phyloP scores from a whole-genome alignment of 2,113 vertebrate genomes.

The Lophura nycthemera region DNA sequence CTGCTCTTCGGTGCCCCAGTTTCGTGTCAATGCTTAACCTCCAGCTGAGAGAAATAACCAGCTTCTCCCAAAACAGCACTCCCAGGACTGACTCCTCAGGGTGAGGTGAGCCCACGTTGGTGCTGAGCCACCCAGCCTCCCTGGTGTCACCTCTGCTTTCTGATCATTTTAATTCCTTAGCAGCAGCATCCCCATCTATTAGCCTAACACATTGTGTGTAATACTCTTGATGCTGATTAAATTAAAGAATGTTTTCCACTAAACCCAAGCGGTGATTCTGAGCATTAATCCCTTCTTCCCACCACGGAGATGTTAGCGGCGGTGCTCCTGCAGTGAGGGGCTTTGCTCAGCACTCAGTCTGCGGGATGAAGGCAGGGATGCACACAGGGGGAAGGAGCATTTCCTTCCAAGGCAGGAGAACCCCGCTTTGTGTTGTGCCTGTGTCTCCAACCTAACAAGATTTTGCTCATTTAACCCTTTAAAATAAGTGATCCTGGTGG shows the following conservation, averaged over 20 bases:
- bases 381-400: not conserved
- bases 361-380: not conserved
- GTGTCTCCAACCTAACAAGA: not conserved
- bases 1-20: not conserved
- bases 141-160: fast-evolving
- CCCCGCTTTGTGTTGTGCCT: not conserved
- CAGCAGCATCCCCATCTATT: fast-evolving
- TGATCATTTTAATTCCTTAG: not conserved
- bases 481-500: not conserved
- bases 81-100: fast-evolving
- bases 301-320: fast-evolving
- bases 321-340: not conserved
- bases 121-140: fast-evolving
- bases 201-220: fast-evolving
- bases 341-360: not conserved
- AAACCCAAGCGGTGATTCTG: not conserved
- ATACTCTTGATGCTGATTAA: not conserved
- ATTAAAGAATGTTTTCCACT: not conserved
- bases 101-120: fast-evolving
- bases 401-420: not conserved
- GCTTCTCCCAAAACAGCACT: fast-evolving
- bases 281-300: not conserved
- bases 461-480: conserved; percentile 8
- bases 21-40: not conserved
- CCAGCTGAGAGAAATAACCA: fast-evolving